Percentiles rank a stretch among this genome's conserved stretches.
Conservation (phyloP, 2,113 vertebrate genomes). For the Semicossyphus pulcher region DNA sequence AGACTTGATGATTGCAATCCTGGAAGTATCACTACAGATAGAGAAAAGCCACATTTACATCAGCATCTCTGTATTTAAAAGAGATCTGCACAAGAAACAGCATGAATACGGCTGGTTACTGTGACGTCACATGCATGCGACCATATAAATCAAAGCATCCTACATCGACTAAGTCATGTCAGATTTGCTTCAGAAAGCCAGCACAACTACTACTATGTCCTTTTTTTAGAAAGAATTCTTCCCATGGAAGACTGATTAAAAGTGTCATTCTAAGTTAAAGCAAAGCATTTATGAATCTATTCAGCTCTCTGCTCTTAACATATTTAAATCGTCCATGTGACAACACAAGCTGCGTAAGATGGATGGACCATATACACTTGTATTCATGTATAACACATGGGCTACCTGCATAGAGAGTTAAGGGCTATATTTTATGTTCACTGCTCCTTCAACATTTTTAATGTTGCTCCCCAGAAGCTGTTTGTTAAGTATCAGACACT, state of each 20-base stretch:
- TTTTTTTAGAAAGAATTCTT: slow-evolving; percentile 70
- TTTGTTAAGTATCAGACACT: slow-evolving; percentile 5
- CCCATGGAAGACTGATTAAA: slow-evolving; percentile 81
- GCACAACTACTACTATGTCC: neutral
- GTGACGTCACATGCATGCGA: slow-evolving; percentile 53
- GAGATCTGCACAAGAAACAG: slow-evolving; percentile 15
- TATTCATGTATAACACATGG: slow-evolving; percentile 33
- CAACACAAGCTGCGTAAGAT: neutral
- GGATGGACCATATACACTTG: slow-evolving; percentile 1
- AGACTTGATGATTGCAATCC: slow-evolving; percentile 24
- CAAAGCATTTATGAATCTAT: slow-evolving; percentile 40
- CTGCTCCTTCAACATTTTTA: slow-evolving; percentile 21
- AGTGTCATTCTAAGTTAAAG: slow-evolving; percentile 24
- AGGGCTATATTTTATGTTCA: slow-evolving; percentile 64
- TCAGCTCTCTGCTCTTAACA: slow-evolving; percentile 29
- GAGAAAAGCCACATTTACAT: slow-evolving; percentile 14
- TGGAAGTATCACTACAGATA: slow-evolving; percentile 21
- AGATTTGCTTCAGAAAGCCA: slow-evolving; percentile 26
- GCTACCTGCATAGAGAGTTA: slow-evolving; percentile 35
- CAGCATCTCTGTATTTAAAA: neutral
- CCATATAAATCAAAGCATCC: slow-evolving; percentile 40
- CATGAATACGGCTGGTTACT: slow-evolving; percentile 48
- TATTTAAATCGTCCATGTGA: slow-evolving; percentile 12
- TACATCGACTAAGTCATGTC: slow-evolving; percentile 19
- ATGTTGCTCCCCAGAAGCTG: slow-evolving; percentile 5